phyloP scores from a whole-genome alignment of 2,797 vertebrate genomes.

The Lithobates sylvaticus region DNA sequence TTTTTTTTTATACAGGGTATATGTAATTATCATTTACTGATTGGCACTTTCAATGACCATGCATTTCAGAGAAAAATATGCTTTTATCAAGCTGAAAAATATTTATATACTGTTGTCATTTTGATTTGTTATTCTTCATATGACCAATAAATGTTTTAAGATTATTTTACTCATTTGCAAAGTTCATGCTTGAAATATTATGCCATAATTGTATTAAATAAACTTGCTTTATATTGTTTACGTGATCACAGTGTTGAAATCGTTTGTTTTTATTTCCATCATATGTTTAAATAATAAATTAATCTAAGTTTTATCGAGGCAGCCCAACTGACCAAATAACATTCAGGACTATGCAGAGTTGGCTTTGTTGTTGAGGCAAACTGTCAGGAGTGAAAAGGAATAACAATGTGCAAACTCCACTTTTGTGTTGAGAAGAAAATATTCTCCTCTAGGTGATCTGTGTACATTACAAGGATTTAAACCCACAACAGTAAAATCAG shows the following conservation, averaged over 20 bases:
- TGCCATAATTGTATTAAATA: constrained; percentile 28
- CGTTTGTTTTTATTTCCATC: not conserved
- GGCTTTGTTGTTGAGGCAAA: too few relatives aligned
- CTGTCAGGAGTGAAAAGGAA: too few relatives aligned
- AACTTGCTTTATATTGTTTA: constrained; percentile 75
- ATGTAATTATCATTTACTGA: constrained; percentile 1
- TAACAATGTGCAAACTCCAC: too few relatives aligned
- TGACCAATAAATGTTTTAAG: constrained; percentile 14
- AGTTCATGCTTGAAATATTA: constrained; percentile 21
- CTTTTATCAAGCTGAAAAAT: constrained; percentile 14
- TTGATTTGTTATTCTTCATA: not conserved
- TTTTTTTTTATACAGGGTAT: constrained; percentile 17
- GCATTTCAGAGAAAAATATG: not conserved
- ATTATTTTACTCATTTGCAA: constrained; percentile 3
- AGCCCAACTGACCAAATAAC: too few relatives aligned
- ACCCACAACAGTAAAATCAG: too few relatives aligned
- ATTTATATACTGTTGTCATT: not conserved
- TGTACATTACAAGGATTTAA: too few relatives aligned
- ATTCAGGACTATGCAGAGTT: too few relatives aligned
- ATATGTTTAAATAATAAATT: too few relatives aligned
- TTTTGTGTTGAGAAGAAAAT: too few relatives aligned
- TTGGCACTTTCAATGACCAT: constrained; percentile 13
- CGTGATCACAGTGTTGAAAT: not conserved
- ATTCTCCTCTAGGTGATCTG: too few relatives aligned
- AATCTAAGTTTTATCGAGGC: too few relatives aligned